Conservation (phyloP, 2,797 vertebrate genomes). For the Anabas testudineus region DNA sequence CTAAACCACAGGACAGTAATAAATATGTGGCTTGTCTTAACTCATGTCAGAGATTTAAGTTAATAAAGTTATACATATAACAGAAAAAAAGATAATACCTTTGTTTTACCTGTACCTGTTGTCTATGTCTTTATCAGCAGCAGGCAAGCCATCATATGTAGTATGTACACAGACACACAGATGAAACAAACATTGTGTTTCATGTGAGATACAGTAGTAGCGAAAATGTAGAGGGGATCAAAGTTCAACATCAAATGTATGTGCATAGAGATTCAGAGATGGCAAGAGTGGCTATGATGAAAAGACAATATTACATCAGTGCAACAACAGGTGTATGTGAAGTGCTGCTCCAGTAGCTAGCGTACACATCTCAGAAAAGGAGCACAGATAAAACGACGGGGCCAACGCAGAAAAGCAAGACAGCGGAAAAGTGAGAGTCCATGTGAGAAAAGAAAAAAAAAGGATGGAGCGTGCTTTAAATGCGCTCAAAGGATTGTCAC, state of each 20-base stretch:
- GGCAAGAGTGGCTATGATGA: conserved; percentile 10
- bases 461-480: too few species aligned
- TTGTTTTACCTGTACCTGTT: too few species aligned
- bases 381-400: conserved; percentile 43
- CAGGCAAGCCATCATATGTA: background rate
- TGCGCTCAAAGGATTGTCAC: background rate
- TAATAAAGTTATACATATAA: background rate
- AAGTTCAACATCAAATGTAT: conserved; percentile 41
- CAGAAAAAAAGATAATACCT: too few species aligned
- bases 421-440: background rate
- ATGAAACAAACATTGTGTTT: conserved; percentile 1
- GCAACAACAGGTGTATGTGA: conserved; percentile 41
- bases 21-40: background rate
- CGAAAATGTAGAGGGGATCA: conserved; percentile 5
- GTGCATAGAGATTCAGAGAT: conserved; percentile 9
- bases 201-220: background rate
- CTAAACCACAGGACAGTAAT: background rate
- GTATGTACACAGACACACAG: background rate
- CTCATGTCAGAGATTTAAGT: background rate
- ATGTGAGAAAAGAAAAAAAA: background rate
- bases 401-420: background rate
- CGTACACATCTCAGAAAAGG: background rate
- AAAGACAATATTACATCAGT: background rate
- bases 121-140: background rate
- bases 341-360: conserved; percentile 10